Base-by-base conservation (phyloP, 2,113 vertebrate species). In the Orthochromis malagaraziensis region DNA sequence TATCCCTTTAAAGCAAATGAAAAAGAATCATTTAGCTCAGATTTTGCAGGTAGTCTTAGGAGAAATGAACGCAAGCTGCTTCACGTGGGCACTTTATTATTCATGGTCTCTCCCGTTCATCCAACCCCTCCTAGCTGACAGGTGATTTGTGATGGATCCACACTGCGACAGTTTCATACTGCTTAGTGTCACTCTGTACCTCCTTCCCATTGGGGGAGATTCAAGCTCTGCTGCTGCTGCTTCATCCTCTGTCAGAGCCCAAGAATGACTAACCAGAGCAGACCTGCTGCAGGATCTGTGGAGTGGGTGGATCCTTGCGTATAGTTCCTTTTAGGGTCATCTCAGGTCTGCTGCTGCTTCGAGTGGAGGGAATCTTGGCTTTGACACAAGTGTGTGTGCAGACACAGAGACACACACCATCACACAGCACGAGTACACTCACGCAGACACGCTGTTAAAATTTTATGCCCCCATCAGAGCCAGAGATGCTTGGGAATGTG, bases 61-160 rank as follows among this genome's bases (percentile, higher is more conserved):
- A 87, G 53, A 84, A 86, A 83, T 24, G 12, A 54, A 77, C 33
- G 0, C 1, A 60, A 87, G 57, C 31, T 79, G 35, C 79, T 84
- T 11, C 19, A 2, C 3, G 6, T 31, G 45, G 42, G 9, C 26
- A 31, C 45, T 31, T 77, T 49, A 31, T 77, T 77, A 77, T 83
- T 87, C 55, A 68, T 6, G 75, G 35, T 86, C 33, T 81, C 73
- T 31, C 65, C 19, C n/a, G 35, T 31, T 35, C 16, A 21, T 82
- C 79, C 75, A 79, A 60, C 47, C 83, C 26, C 57, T 85, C 51
- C n/a, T 47, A n/a, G 51, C 45, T 87, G 89, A 85, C 21, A n/a
- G 84, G 83, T 87, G 88, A 87, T 81, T 85, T 53, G 29, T 79
- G 86, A 92, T 75, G 83, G 49, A 87, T 91, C 79, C 88, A 79